phyloP scores from a whole-genome alignment of 2,113 vertebrate genomes.

The Caloenas nicobarica region DNA sequence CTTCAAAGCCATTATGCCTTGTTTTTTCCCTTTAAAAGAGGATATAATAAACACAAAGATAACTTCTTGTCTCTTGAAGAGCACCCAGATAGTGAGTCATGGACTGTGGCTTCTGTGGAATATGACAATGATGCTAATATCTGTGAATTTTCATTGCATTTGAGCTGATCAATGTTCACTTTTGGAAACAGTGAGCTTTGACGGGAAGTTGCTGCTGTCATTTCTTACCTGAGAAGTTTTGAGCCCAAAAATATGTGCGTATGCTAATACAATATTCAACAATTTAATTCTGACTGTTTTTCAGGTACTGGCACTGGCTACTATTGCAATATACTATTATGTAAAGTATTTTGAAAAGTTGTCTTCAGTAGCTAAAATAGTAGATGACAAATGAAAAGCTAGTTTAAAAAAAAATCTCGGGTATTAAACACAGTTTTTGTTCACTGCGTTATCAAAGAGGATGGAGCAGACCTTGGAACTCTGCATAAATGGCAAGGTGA shows the following conservation, averaged over 20 bases:
- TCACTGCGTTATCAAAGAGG: background rate
- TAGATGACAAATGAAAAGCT: background rate
- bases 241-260: background rate
- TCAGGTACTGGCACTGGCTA: background rate
- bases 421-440: background rate
- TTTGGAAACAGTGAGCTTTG: background rate
- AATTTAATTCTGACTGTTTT: background rate
- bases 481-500: background rate
- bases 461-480: background rate
- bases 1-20: background rate
- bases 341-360: background rate
- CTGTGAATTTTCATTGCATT: background rate
- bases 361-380: background rate
- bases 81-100: background rate
- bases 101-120: background rate
- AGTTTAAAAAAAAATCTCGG: background rate
- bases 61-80: background rate
- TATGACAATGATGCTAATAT: background rate
- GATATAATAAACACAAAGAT: background rate
- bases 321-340: background rate
- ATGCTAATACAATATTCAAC: background rate
- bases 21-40: background rate
- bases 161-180: background rate
- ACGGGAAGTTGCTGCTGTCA: background rate
- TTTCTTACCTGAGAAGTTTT: background rate